A percentile compares a stretch with the other conserved stretches of the same genome.
phyloP scores from a whole-genome alignment of 2,113 vertebrate species.

The Semnornis frantzii region DNA sequence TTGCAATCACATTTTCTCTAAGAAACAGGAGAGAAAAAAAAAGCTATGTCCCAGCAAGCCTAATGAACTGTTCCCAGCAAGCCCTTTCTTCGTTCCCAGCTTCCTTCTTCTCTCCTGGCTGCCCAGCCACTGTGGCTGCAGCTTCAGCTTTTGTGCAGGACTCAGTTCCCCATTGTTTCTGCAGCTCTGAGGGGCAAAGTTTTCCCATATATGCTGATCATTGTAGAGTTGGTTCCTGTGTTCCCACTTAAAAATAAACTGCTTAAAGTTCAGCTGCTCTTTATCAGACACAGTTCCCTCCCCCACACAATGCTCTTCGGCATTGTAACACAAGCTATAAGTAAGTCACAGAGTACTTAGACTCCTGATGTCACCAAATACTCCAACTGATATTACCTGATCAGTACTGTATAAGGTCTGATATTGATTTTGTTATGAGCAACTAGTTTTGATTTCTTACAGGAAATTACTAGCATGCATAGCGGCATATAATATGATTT shows the following conservation, averaged over 20 bases:
- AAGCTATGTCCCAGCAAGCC: background rate
- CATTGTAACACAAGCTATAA: background rate
- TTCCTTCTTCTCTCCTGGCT: background rate
- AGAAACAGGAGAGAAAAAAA: background rate
- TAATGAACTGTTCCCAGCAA: background rate
- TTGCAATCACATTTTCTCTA: background rate
- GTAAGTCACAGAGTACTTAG: background rate
- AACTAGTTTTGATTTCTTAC: background rate
- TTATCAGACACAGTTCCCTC: background rate
- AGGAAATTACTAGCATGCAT: background rate
- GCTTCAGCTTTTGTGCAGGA: background rate
- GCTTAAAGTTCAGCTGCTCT: slow-evolving; percentile 3
- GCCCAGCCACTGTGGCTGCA: background rate
- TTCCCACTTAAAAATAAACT: slow-evolving; percentile 11
- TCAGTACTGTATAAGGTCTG: background rate
- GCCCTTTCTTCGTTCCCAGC: background rate
- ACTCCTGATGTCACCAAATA: background rate
- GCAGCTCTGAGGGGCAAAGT: background rate
- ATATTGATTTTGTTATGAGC: background rate
- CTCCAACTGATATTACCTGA: background rate
- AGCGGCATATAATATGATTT: background rate
- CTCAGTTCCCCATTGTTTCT: background rate
- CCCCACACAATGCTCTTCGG: background rate
- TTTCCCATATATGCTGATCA: slow-evolving; percentile 46
- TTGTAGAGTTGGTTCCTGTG: slow-evolving; percentile 20